Base-by-base conservation (phyloP, 2,113 vertebrate species). In the Piaya cayana region DNA sequence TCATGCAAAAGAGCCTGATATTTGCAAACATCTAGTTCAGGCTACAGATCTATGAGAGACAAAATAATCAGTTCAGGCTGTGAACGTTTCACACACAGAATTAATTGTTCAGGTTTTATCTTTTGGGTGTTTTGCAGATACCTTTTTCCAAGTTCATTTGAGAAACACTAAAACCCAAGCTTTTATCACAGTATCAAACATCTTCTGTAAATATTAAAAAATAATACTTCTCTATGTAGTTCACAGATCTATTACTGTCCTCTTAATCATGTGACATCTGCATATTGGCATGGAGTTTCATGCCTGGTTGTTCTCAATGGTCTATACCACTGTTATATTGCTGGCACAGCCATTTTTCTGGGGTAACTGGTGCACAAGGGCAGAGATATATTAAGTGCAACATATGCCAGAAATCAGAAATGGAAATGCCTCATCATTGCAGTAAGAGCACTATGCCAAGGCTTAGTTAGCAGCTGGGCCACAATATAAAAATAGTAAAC, bases 391-490 rank as follows among this genome's bases (percentile, higher is more conserved):
- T 92, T 93, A 92, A 95, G 88, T 78, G 87, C 74, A 95, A 93
- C 93, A 96, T 87, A 95, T 95, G 93, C 93, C 94, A 65, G 82
- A 93, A 97, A 96, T 97, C 92, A 93, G 91, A 96, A 95, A 90
- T 90, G 95, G 96, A 95, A 95, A 94, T 91, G 77, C 74, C 85
- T 94, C 80, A 90, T 95, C 95, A 93, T 32, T 89, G 89, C 88
- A 92, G 78, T 69, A 65, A 91, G 69, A 96, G 59, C 87, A 68
- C 36, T 93, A 95, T 88, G 95, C 96, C 95, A 95, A 97, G 91
- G 76, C 93, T 95, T 88, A 95, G 65, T 95, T 97, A 94, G 92
- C 95, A 98, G 96, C 97, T 96, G 95, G 83, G 84, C 93, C 56
- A 72, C 84, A 95, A 86, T 92, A 94, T 82, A 96, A 94, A 96